These are phyloP conservation scores for Oreochromis tanganicae DNA, from an alignment of 2,113 vertebrate genomes.

Conservation along the genomic window DNA sequence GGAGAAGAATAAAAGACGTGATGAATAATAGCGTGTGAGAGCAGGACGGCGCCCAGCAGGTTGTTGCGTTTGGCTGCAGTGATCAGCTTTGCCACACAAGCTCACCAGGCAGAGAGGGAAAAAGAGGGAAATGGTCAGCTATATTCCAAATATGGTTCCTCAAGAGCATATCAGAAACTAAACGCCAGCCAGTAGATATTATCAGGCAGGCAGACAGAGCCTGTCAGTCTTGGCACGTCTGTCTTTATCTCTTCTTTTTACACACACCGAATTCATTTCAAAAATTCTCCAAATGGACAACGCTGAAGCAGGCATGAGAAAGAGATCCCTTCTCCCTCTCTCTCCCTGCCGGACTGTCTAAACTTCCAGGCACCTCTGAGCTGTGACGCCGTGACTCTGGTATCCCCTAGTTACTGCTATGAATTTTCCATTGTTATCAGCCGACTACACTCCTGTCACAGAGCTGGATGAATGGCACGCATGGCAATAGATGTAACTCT, in stretches of 20 bases:
- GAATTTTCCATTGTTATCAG: conserved; percentile 83
- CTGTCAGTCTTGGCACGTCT: background rate
- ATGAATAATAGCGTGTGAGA: conserved; percentile 36
- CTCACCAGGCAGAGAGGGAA: background rate
- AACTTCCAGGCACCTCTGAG: conserved; percentile 79
- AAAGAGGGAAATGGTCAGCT: background rate
- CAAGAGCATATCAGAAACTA: background rate
- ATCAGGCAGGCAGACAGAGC: background rate
- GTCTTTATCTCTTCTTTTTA: background rate
- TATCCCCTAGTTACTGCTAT: conserved; percentile 81
- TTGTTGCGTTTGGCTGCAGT: conserved; percentile 36
- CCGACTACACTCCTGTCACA: conserved; percentile 76
- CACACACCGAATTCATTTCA: background rate
- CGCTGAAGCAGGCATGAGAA: conserved; percentile 17
- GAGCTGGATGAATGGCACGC: conserved; percentile 79
- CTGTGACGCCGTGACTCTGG: conserved; percentile 67
- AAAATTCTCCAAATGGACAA: background rate
- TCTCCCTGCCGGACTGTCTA: conserved; percentile 56
- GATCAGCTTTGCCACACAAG: conserved; percentile 25
- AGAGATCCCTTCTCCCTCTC: conserved; percentile 7
- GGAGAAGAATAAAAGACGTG: conserved; percentile 35
- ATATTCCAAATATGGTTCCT: background rate
- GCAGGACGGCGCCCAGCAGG: conserved; percentile 37
- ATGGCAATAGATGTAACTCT: conserved; percentile 83
- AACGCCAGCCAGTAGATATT: background rate